Percentiles rank a stretch among this genome's conserved stretches.
phyloP scores from a whole-genome alignment of 2,888 invertebrate species.

The Melikaiella ostensackeni region DNA sequence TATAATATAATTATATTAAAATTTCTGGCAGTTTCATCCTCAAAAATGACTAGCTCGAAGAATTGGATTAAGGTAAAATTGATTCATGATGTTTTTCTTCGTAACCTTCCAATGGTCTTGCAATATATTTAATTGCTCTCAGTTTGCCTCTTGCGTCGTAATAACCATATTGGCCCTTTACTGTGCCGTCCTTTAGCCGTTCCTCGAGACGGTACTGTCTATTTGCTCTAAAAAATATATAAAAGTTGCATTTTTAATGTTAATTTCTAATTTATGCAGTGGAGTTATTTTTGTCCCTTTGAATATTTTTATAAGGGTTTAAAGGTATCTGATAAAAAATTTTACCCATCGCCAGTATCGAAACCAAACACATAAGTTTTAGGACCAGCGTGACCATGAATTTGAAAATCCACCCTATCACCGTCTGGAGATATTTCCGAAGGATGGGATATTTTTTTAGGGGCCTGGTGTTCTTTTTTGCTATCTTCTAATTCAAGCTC shows the following conservation, averaged over 20 bases:
- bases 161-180: slow-evolving; percentile 90
- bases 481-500: slow-evolving; percentile 44
- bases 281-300: too few species aligned
- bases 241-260: slow-evolving; percentile 37
- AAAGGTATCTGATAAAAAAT: slow-evolving; percentile 3
- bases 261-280: too few species aligned
- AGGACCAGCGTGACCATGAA: slow-evolving; percentile 90
- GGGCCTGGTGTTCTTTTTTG: slow-evolving; percentile 5
- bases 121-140: slow-evolving; percentile 86
- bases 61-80: slow-evolving; percentile 43
- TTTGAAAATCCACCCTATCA: slow-evolving; percentile 85
- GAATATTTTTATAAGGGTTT: too few species aligned
- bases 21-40: neutral
- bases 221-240: slow-evolving; percentile 82
- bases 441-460: slow-evolving; percentile 8
- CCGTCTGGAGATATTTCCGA: slow-evolving; percentile 64
- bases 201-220: slow-evolving; percentile 90
- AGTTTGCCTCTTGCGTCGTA: slow-evolving; percentile 87
- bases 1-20: neutral
- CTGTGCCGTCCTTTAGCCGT: slow-evolving; percentile 85
- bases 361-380: slow-evolving; percentile 90
- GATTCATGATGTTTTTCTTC: slow-evolving; percentile 75
- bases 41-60: neutral
- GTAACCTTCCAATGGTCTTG: slow-evolving; percentile 86
- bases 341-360: slow-evolving; percentile 90